Evolutionary conservation across 2,113 vertebrate genomes (phyloP).

Genomic region (Himantopus leucocephalus): DNA sequence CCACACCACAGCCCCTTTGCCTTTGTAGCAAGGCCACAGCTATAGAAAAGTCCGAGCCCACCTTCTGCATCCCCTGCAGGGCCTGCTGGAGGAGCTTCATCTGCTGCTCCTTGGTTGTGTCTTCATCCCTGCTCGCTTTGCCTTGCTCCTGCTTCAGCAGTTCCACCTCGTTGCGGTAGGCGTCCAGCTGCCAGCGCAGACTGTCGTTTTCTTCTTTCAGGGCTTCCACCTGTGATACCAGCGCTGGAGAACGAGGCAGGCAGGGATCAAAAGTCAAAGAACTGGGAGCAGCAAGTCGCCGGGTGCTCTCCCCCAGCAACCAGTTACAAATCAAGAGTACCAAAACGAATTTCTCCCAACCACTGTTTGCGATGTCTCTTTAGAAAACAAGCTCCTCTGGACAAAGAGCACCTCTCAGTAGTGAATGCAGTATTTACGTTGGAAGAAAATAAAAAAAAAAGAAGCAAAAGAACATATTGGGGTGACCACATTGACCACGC

Average conservation of each 20-base stretch:
- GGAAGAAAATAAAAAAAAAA: too few species aligned
- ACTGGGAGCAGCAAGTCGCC: accelerated
- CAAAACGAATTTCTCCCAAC: not conserved
- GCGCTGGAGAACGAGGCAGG: constrained; percentile 55
- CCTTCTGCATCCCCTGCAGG: constrained; percentile 97
- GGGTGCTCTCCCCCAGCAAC: not conserved
- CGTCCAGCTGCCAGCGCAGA: constrained; percentile 93
- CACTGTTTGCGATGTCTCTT: accelerated
- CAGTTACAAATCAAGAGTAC: not conserved
- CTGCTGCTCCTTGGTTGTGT: constrained; percentile 88
- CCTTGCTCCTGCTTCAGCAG: constrained; percentile 94
- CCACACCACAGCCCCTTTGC: not conserved
- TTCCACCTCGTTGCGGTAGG: constrained; percentile 94
- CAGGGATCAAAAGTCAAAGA: not conserved
- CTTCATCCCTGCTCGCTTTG: constrained; percentile 85
- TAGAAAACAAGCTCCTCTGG: not conserved
- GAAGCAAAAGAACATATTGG: too few species aligned
- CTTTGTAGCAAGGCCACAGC: not conserved
- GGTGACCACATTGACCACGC: too few species aligned
- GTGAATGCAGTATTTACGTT: not conserved
- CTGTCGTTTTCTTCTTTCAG: constrained; percentile 96
- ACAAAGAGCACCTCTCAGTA: not conserved
- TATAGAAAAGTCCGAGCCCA: not conserved
- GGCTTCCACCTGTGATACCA: constrained; percentile 85
- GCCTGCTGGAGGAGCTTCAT: constrained; percentile 93